Conservation (phyloP, 2,888 invertebrate species). For the Stenoptilia bipunctidactyla region DNA sequence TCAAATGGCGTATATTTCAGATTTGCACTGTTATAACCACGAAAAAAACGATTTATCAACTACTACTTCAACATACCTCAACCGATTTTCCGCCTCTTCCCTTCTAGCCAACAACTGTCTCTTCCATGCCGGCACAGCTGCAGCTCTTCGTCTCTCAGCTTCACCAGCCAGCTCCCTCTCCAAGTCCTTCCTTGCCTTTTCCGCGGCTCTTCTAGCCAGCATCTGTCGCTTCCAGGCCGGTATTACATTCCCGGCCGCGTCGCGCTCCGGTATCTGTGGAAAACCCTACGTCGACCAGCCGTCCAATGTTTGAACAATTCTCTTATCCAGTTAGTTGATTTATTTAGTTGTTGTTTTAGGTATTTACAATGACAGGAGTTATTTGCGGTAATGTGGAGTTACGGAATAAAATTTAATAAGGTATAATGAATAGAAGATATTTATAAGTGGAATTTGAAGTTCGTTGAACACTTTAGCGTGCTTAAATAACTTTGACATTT, state of each 20-base stretch:
- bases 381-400: no score
- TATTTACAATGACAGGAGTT: no score
- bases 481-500: no score
- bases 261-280: slow-evolving; percentile 88
- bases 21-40: no score
- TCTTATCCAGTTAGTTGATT: slow-evolving; percentile 13
- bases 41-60: not conserved
- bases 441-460: no score
- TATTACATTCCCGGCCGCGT: slow-evolving; percentile 88
- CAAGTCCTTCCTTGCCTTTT: slow-evolving; percentile 90
- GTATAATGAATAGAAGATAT: no score
- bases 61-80: slow-evolving; percentile 71
- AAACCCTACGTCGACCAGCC: slow-evolving; percentile 61
- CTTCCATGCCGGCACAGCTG: slow-evolving; percentile 95
- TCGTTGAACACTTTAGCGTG: no score
- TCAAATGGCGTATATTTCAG: no score
- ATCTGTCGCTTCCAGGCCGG: slow-evolving; percentile 97
- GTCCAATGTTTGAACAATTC: slow-evolving; percentile 24
- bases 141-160: slow-evolving; percentile 86
- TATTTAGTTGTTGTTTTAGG: no score
- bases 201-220: slow-evolving; percentile 94
- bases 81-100: slow-evolving; percentile 81
- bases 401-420: no score
- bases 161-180: slow-evolving; percentile 88
- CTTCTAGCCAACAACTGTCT: slow-evolving; percentile 87